These are phyloP conservation scores for Hirundichthys speculiger DNA, from an alignment of 2,113 vertebrate genomes.

Conservation along the genomic window DNA sequence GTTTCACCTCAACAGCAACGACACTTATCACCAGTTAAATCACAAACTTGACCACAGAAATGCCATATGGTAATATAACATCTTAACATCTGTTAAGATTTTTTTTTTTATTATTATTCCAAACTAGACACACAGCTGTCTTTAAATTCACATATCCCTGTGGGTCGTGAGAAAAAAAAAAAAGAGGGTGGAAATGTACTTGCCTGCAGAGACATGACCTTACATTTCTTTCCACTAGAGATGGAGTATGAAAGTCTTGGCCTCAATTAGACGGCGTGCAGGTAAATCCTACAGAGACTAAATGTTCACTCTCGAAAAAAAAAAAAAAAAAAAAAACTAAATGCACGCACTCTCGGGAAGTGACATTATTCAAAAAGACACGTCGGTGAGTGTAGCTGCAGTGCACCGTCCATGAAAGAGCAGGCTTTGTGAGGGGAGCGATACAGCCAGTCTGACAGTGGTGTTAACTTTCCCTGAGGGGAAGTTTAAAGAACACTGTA, in stretches of 20 bases:
- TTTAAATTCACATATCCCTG: conserved; percentile 57
- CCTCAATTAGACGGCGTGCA: conserved; percentile 33
- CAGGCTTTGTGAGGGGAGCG: conserved; percentile 38
- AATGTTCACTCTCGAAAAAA: neutral
- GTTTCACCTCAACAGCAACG: conserved; percentile 1
- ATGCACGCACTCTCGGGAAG: neutral
- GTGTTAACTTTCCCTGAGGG: conserved; percentile 58
- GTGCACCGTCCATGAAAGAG: conserved; percentile 30
- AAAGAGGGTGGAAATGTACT: conserved; percentile 58
- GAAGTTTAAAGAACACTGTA: conserved; percentile 54
- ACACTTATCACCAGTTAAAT: conserved; percentile 19
- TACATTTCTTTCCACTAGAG: conserved; percentile 67
- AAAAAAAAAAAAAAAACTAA: too few species aligned
- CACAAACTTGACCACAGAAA: conserved; percentile 16
- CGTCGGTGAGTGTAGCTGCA: neutral
- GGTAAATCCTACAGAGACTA: conserved; percentile 25
- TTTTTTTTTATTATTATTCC: conserved; percentile 1
- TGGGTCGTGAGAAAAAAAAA: conserved; percentile 45
- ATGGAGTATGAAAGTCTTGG: conserved; percentile 40
- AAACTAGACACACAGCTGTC: conserved; percentile 45
- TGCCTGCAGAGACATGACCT: conserved; percentile 69
- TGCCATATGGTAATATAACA: conserved; percentile 22
- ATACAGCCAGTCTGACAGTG: conserved; percentile 58
- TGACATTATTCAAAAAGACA: conserved; percentile 6
- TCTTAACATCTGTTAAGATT: conserved; percentile 40